phyloP scores from a whole-genome alignment of 2,797 vertebrate genomes.

The Hafferia zeledoni region DNA sequence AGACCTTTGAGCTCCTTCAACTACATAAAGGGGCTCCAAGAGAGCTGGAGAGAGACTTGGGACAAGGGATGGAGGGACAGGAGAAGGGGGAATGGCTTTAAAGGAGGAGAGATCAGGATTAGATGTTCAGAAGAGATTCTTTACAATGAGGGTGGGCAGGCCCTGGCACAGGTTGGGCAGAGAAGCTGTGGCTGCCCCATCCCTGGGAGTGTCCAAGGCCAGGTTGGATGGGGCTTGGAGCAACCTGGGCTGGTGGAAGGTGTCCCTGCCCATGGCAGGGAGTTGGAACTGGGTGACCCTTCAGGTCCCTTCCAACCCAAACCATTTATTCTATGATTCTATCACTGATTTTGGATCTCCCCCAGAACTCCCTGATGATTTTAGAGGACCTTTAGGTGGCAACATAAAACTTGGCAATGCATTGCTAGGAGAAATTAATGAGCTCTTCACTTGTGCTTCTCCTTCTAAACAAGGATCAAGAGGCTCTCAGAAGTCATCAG shows the following conservation, averaged over 20 bases:
- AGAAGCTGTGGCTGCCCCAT: not conserved
- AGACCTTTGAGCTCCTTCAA: not conserved
- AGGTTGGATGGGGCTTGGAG: rapidly evolving
- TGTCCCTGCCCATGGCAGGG: not conserved
- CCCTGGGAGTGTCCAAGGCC: not conserved
- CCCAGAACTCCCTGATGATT: not conserved
- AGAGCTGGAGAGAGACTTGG: not conserved
- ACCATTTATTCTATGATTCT: not conserved
- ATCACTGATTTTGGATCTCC: not conserved
- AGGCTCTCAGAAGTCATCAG: not conserved
- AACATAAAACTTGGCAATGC: not conserved
- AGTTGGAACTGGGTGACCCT: not conserved
- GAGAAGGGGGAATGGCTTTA: not conserved
- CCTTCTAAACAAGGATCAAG: not conserved
- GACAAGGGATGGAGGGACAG: not conserved
- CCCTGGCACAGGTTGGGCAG: rapidly evolving
- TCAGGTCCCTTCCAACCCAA: not conserved
- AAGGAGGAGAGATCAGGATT: not conserved
- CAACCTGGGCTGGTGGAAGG: not conserved
- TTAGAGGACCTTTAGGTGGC: not conserved
- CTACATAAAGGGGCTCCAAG: not conserved
- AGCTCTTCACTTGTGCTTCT: not conserved
- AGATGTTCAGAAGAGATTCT: not conserved
- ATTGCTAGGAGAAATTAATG: not conserved
- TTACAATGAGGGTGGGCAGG: rapidly evolving